Conservation (phyloP, 1,140 invertebrate species). For the Pseudachorutes palmiensis region DNA sequence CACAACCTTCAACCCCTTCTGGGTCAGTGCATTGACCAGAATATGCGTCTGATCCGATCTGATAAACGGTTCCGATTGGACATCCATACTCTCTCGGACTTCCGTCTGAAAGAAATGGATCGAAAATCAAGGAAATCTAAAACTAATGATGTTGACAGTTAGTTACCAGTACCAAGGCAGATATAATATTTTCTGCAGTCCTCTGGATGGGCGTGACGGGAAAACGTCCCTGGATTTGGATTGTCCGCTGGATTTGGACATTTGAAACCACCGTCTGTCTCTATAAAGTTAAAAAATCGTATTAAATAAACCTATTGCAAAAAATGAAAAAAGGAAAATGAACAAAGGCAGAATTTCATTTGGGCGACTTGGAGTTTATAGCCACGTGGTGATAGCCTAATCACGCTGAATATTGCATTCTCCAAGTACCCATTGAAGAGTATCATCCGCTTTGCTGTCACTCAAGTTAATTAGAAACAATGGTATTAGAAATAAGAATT, state of each 20-base stretch:
- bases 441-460: too few relatives aligned
- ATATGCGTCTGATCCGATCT: conserved; percentile 78
- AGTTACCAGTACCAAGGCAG: conserved; percentile 4
- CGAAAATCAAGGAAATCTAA: conserved; percentile 49
- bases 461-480: too few relatives aligned
- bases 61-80: conserved; percentile 90
- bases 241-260: conserved; percentile 75
- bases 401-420: too few relatives aligned
- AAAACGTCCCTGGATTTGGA: conserved; percentile 76
- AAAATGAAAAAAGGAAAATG: not conserved
- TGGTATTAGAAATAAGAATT: too few relatives aligned
- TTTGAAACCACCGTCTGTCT: conserved; percentile 77
- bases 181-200: conserved; percentile 30
- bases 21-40: conserved; percentile 64
- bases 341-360: too few relatives aligned
- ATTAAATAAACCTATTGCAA: not conserved
- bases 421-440: too few relatives aligned
- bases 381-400: too few relatives aligned
- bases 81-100: conserved; percentile 86
- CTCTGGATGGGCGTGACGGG: conserved; percentile 77
- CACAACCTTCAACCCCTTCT: conserved; percentile 47
- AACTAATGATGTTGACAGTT: too few relatives aligned
- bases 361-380: too few relatives aligned
- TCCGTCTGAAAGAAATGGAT: conserved; percentile 55
- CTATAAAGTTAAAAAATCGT: conserved; percentile 50